phyloP scores from a whole-genome alignment of 2,888 invertebrate species.

The Ariolimax columbianus region DNA sequence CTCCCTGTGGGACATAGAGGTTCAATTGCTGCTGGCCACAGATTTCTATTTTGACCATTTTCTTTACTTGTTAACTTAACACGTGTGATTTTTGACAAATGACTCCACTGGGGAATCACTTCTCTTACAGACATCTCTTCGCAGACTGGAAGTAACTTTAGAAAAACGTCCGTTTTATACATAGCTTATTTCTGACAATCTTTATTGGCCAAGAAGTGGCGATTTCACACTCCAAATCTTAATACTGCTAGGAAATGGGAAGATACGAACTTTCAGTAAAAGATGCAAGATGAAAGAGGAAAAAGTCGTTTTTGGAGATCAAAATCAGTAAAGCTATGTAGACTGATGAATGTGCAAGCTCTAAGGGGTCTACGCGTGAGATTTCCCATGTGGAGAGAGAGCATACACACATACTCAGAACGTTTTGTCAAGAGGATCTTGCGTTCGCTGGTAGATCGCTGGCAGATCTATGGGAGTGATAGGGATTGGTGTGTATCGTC shows the following conservation, averaged over 20 bases:
- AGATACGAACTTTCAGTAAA: neutral
- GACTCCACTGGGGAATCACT: neutral
- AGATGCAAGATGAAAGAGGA: neutral
- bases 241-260: neutral
- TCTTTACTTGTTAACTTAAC: neutral
- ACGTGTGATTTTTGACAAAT: neutral
- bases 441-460: neutral
- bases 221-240: neutral
- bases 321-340: neutral
- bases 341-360: neutral
- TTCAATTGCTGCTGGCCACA: too few species aligned
- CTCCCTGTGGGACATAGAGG: too few species aligned
- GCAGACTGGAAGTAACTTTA: neutral
- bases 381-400: conserved; percentile 43
- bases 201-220: neutral
- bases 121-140: neutral
- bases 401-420: neutral
- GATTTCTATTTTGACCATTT: too few species aligned
- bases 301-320: neutral
- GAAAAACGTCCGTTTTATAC: neutral
- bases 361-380: neutral
- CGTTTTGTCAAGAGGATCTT: conserved; percentile 3
- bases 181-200: neutral
- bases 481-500: too few species aligned
- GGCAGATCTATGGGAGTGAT: neutral